A percentile compares a stretch with the other conserved stretches of the same genome.
Evolutionary conservation across 2,797 vertebrate species (phyloP).

Genomic region (Tympanoctomys barrerae): DNA sequence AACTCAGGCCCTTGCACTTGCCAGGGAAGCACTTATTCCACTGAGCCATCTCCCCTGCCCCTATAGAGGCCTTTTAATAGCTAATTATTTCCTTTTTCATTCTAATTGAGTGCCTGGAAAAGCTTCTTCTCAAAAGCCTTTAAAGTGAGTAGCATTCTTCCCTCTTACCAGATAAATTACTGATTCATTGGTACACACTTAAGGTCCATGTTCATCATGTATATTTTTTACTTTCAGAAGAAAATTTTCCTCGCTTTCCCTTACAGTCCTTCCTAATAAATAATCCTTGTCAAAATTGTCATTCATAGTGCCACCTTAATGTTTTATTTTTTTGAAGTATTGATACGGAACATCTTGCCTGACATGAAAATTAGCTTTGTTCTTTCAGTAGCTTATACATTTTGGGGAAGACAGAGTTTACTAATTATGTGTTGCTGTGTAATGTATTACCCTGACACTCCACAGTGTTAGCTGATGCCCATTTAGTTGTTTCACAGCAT

Average conservation of each 20-base stretch:
- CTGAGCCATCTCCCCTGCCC: no score
- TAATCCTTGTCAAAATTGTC: constrained; percentile 14
- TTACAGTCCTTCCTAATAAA: not conserved
- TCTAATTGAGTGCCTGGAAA: not conserved
- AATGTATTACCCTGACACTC: not conserved
- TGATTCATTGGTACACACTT: not conserved
- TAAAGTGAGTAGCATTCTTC: not conserved
- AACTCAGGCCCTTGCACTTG: no score
- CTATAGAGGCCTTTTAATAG: not conserved
- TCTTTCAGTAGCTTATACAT: not conserved
- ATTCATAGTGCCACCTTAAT: not conserved
- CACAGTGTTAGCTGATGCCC: not conserved
- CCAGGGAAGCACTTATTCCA: no score
- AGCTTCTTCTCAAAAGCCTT: not conserved
- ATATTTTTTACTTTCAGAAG: not conserved
- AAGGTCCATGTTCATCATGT: not conserved
- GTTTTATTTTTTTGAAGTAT: not conserved
- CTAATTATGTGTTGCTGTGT: not conserved
- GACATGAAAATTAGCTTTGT: constrained; percentile 3
- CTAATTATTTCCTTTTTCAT: not conserved
- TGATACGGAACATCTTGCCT: not conserved
- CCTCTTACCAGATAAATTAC: not conserved
- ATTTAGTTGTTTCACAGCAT: not conserved
- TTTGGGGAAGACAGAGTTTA: not conserved
- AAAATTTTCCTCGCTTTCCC: not conserved